phyloP scores from a whole-genome alignment of 2,888 invertebrate genomes.

The Athrips mouffetella region DNA sequence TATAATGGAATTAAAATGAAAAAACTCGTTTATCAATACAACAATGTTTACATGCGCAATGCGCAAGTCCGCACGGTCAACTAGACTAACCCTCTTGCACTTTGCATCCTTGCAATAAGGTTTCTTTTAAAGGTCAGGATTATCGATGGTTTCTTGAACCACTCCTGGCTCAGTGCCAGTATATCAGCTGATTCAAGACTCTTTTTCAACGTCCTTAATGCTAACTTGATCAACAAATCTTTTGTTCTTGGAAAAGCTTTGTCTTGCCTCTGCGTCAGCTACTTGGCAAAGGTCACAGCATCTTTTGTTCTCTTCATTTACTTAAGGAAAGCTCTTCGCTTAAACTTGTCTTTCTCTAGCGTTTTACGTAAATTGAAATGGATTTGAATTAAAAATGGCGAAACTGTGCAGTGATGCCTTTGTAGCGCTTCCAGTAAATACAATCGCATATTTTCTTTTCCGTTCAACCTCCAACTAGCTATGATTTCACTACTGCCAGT shows the following conservation, averaged over 20 bases:
- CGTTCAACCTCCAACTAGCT: not conserved
- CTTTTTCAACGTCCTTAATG: not conserved
- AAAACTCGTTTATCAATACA: slow-evolving; percentile 26
- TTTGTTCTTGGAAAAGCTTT: slow-evolving; percentile 3
- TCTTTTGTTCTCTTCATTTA: too few relatives aligned
- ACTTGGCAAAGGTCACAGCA: not conserved
- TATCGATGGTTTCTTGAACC: not conserved
- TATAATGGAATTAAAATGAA: not conserved
- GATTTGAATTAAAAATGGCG: too few relatives aligned
- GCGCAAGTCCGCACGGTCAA: slow-evolving; percentile 51
- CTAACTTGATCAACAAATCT: slow-evolving; percentile 3
- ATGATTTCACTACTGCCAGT: not conserved
- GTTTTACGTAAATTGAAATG: too few relatives aligned
- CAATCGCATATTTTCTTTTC: too few relatives aligned
- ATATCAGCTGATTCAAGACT: slow-evolving; percentile 43
- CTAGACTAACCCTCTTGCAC: not conserved
- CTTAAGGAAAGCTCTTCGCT: too few relatives aligned
- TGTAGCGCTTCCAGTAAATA: too few relatives aligned
- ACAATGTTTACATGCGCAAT: slow-evolving; percentile 50
- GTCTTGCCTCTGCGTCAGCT: not conserved
- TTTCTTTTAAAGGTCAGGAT: not conserved
- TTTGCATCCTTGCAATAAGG: not conserved
- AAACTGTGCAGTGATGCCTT: too few relatives aligned
- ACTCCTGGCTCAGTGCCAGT: slow-evolving; percentile 46
- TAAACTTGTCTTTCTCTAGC: too few relatives aligned